Conservation (phyloP, 2,888 invertebrate genomes). For the Belgica antarctica region DNA sequence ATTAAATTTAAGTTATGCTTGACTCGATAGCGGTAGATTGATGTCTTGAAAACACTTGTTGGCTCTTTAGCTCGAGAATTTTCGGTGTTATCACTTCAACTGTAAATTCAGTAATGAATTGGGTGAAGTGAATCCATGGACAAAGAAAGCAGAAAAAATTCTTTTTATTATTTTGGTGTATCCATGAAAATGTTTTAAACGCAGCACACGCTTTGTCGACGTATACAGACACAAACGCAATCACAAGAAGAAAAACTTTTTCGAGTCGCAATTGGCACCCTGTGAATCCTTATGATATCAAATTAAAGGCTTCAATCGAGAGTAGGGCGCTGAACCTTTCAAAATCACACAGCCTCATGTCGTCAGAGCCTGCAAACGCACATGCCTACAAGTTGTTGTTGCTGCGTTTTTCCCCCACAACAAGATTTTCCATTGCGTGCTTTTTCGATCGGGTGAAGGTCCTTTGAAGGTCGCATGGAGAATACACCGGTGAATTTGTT, state of each 20-base stretch:
- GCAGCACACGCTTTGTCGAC: background rate
- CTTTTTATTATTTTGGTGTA: background rate
- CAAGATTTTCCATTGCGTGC: constrained; percentile 2
- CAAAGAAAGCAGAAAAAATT: background rate
- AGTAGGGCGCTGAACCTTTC: background rate
- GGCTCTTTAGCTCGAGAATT: background rate
- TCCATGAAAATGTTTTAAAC: constrained; percentile 4
- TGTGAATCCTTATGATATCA: background rate
- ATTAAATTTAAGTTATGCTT: background rate
- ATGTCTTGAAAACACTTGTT: too few species aligned
- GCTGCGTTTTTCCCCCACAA: background rate
- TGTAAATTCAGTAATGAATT: constrained; percentile 3
- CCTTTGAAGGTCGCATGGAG: constrained; percentile 25
- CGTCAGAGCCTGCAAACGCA: constrained; percentile 13
- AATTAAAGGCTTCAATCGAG: background rate
- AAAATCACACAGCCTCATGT: background rate
- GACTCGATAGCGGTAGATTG: too few species aligned
- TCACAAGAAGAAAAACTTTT: background rate
- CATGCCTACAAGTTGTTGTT: background rate
- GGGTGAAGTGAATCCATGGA: background rate
- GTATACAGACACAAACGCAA: background rate
- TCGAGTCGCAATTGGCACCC: background rate
- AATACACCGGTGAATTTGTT: constrained; percentile 23
- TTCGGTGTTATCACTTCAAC: background rate
- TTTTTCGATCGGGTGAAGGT: constrained; percentile 4